Percentiles rank a stretch among this genome's conserved stretches.
phyloP scores from a whole-genome alignment of 2,888 invertebrate genomes.

The Asteroscopus sphinx region DNA sequence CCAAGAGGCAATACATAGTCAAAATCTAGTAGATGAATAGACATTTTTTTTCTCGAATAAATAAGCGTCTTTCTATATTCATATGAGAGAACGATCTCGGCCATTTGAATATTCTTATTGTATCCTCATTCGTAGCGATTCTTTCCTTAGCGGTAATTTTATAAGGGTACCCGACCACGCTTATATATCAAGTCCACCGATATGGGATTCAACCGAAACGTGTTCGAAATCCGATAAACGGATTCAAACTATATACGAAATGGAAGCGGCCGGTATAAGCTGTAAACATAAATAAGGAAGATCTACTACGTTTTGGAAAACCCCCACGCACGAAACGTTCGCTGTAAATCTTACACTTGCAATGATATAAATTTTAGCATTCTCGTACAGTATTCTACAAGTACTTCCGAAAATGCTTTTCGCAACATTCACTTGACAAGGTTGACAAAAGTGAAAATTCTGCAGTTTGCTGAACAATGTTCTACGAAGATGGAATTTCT shows the following conservation, averaged over 20 bases:
- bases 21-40: conserved; percentile 55
- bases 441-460: conserved; percentile 45
- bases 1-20: conserved; percentile 40
- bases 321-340: conserved; percentile 83
- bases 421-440: conserved; percentile 31
- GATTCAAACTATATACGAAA: conserved; percentile 85
- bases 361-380: conserved; percentile 81
- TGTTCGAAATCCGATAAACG: conserved; percentile 88
- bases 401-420: conserved; percentile 58
- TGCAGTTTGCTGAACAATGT: conserved; percentile 10
- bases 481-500: conserved; percentile 21
- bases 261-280: conserved; percentile 83
- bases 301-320: conserved; percentile 86
- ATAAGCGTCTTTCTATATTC: conserved; percentile 63
- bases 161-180: conserved; percentile 73
- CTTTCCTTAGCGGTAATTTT: conserved; percentile 75
- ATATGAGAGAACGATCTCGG: conserved; percentile 50
- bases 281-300: conserved; percentile 89
- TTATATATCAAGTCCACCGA: conserved; percentile 84
- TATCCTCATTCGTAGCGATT: conserved; percentile 71
- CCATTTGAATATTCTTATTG: conserved; percentile 71
- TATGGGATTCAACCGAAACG: conserved; percentile 81
- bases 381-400: conserved; percentile 55
- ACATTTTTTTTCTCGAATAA: conserved; percentile 56
- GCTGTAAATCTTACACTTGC: conserved; percentile 82